Percentiles rank a stretch among this genome's conserved stretches.
These are phyloP conservation scores for Kradibia gibbosae DNA, from an alignment of 1,140 invertebrate genomes.

Conservation along the genomic window DNA sequence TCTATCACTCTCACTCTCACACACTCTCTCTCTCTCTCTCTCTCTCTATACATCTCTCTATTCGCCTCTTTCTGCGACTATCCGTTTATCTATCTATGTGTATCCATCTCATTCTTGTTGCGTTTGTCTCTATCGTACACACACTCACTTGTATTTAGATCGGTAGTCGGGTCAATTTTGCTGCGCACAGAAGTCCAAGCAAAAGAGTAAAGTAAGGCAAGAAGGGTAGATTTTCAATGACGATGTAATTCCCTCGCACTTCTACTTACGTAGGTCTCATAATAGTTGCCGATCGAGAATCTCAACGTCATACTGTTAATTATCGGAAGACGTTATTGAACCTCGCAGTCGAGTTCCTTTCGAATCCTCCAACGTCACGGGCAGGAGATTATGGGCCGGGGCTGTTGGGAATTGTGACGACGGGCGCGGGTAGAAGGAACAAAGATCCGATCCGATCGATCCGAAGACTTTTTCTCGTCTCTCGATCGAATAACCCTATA, in stretches of 20 bases:
- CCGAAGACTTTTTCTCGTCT: constrained; percentile 52
- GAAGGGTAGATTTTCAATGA: not conserved
- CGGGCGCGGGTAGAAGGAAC: constrained; percentile 28
- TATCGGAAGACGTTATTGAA: not conserved
- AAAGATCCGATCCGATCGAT: constrained; percentile 47
- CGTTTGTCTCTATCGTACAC: no score
- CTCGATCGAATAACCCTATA: constrained; percentile 61
- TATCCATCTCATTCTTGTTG: no score
- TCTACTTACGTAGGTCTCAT: constrained; percentile 69
- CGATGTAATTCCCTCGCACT: not conserved
- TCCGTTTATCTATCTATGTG: no score
- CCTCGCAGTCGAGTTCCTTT: not conserved
- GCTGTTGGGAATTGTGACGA: not conserved
- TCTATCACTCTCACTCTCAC: not conserved
- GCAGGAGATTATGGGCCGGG: not conserved
- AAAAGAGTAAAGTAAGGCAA: not conserved
- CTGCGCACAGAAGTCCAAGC: not conserved
- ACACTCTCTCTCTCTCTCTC: not conserved
- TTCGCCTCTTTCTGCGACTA: no score
- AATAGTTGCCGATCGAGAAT: constrained; percentile 68
- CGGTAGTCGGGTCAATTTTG: not conserved
- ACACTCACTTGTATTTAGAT: not conserved
- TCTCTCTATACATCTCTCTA: no score
- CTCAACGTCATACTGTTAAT: constrained; percentile 54
- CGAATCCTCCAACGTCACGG: not conserved